A percentile compares a stretch with the other conserved stretches of the same genome.
phyloP scores from a whole-genome alignment of 2,888 invertebrate genomes.

The Himalopsyche kuldschensis region DNA sequence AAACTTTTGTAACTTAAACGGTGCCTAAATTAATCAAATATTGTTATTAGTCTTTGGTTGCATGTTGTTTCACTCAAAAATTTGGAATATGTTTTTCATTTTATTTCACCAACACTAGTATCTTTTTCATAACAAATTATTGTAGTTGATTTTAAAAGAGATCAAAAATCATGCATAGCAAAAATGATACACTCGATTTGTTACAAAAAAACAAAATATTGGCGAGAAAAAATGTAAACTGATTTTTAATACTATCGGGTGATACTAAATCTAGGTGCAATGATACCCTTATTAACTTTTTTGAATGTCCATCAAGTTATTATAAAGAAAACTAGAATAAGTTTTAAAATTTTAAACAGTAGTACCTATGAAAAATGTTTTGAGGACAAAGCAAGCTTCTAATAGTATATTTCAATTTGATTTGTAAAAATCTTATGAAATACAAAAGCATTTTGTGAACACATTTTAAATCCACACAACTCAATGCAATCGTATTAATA shows the following conservation, averaged over 20 bases:
- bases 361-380: too few relatives aligned
- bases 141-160: background rate
- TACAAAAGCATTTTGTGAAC: too few relatives aligned
- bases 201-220: background rate
- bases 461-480: too few relatives aligned
- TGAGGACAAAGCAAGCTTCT: too few relatives aligned
- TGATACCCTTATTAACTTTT: background rate
- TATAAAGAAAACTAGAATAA: too few relatives aligned
- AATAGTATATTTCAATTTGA: too few relatives aligned
- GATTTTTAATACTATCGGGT: background rate
- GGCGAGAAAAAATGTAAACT: background rate
- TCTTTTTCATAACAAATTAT: background rate
- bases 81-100: background rate
- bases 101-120: background rate
- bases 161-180: background rate
- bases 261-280: background rate
- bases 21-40: constrained; percentile 1
- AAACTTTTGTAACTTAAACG: background rate
- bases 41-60: background rate
- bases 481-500: too few relatives aligned
- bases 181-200: background rate
- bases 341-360: too few relatives aligned
- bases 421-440: too few relatives aligned
- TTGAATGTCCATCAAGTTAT: too few relatives aligned
- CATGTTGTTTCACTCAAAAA: background rate